Base-by-base conservation (phyloP, 1,140 invertebrate species). In the Aleiodes sp. region DNA sequence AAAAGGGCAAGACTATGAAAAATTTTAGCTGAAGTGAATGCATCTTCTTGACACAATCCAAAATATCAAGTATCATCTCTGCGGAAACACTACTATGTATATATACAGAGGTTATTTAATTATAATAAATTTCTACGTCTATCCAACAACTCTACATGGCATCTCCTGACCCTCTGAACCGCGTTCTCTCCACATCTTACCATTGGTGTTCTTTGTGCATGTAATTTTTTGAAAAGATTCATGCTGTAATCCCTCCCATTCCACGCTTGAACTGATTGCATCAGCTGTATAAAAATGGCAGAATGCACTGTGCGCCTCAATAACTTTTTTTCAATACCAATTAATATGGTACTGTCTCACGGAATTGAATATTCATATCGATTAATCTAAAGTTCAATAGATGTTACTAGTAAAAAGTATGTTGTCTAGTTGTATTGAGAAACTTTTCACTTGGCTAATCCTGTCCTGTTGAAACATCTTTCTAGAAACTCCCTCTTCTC, bases 61-160 rank as follows among this genome's bases (percentile, higher is more conserved):
- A 61, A 16, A 31, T 61, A 43, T 64, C 37, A 43, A 37, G 62
- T 43, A 64, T 41, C 43, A 14, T n/a, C 33, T 43, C 24, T n/a
- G 62, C 37, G 29, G 24, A 68, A 41, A 29, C 26, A 46, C 26
- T 35, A 56, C 60, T 68, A 43, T 56, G 66, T 61, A 37, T 52
- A 39, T 62, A 31, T 43, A 35, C 59, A 39, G 39, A 60, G 67
- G 62, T 68, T 72, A 68, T 72, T 72, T 69, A 72, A 72, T 72
- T 72, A 72, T 72, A 69, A 72, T 72, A 72, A 72, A 72, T 69
- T 61, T 72, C 62, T 59, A 46, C 61, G 67, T 65, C 39, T n/a
- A n/a, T n/a, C n/a, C 6, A 6, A n/a, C 39, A 8, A 65, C 63
- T 31, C 52, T 33, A 31, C 46, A 26, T 24, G 21, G 16, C 46